Evolutionary conservation across 2,113 vertebrate species (phyloP).

Genomic region (Chelonoidis abingdonii): DNA sequence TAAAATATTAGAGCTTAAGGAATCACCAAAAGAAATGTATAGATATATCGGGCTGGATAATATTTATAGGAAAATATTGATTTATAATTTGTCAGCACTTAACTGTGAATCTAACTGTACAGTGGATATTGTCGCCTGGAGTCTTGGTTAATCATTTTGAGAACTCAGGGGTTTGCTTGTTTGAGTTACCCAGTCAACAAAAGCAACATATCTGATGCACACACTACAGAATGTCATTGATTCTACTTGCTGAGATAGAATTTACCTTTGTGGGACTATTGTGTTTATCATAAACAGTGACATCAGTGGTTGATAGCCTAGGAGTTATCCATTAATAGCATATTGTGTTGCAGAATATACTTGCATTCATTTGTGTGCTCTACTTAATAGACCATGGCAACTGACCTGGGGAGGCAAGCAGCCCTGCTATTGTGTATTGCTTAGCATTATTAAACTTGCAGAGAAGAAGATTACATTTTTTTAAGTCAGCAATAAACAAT

Average conservation of each 20-base stretch:
- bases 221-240: neutral
- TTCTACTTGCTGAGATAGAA: constrained; percentile 32
- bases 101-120: neutral
- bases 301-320: neutral
- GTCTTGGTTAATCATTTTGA: neutral
- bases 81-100: neutral
- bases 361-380: neutral
- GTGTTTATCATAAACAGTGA: constrained; percentile 32
- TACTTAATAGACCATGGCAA: constrained; percentile 23
- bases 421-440: neutral
- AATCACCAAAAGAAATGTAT: neutral
- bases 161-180: constrained; percentile 10
- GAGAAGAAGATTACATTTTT: neutral
- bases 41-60: neutral
- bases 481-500: neutral
- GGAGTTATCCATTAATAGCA: neutral
- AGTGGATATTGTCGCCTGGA: constrained; percentile 1
- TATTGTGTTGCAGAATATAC: constrained; percentile 6
- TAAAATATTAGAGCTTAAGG: neutral
- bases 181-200: constrained; percentile 20
- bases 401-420: neutral
- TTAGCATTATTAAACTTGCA: neutral
- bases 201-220: neutral
- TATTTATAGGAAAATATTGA: neutral
- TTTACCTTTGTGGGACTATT: constrained; percentile 29